Evolutionary conservation across 2,113 vertebrate genomes (phyloP).

Genomic region (Corythornis madagascariensis): DNA sequence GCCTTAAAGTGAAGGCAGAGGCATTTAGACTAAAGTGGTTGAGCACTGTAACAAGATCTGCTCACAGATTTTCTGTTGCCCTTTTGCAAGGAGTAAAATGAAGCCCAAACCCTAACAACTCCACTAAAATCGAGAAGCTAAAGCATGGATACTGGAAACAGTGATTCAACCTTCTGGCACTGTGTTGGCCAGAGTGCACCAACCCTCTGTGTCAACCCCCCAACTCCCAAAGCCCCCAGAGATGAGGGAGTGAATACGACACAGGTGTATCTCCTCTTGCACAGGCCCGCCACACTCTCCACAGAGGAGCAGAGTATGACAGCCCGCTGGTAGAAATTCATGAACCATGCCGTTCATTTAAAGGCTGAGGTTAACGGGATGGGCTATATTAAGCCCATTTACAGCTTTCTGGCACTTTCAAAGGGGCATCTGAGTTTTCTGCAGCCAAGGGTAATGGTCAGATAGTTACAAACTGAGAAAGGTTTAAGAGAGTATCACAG

Average conservation of each 20-base stretch:
- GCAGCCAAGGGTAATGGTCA: neutral
- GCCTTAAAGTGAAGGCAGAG: neutral
- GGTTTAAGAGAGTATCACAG: neutral
- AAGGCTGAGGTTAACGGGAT: neutral
- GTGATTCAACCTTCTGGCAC: rapidly evolving
- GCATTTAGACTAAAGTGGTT: rapidly evolving
- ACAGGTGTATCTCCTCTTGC: rapidly evolving
- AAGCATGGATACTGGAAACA: rapidly evolving
- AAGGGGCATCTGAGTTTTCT: neutral
- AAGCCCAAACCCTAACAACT: neutral
- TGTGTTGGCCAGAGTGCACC: rapidly evolving
- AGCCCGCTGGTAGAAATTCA: neutral
- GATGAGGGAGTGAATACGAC: rapidly evolving
- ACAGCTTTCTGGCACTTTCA: neutral
- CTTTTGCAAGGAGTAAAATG: neutral
- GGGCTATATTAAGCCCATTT: slow-evolving; percentile 26
- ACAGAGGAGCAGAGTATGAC: neutral
- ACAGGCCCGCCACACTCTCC: rapidly evolving
- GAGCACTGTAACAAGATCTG: neutral
- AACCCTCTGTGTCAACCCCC: rapidly evolving
- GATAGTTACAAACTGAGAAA: neutral
- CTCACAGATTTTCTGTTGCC: neutral
- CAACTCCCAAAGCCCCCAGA: neutral
- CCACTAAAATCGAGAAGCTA: neutral
- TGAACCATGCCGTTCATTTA: neutral